A percentile compares a stretch with the other conserved stretches of the same genome.
Evolutionary conservation across 2,113 vertebrate species (phyloP).

Genomic region (Apeltes quadracus): DNA sequence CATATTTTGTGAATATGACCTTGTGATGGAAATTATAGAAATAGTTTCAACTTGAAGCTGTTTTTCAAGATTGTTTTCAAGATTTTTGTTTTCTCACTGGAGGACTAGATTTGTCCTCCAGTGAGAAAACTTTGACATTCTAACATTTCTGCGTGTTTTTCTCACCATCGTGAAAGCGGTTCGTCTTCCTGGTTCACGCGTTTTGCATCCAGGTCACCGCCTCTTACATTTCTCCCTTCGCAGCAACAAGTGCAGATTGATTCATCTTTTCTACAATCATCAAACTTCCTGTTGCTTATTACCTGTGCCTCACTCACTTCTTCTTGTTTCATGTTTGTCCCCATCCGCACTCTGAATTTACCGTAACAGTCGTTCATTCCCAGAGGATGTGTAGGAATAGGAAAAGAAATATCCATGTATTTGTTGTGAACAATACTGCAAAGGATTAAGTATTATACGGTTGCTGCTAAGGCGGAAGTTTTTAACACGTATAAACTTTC

Average conservation of each 20-base stretch:
- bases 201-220: slow-evolving; percentile 20
- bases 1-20: slow-evolving; percentile 34
- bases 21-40: slow-evolving; percentile 10
- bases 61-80: slow-evolving; percentile 21
- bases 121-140: slow-evolving; percentile 10
- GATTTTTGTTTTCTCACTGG: too few species aligned
- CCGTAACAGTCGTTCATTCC: not conserved
- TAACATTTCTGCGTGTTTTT: slow-evolving; percentile 16
- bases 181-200: slow-evolving; percentile 6
- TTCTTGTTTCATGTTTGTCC: slow-evolving; percentile 7
- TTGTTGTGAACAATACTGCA: not conserved
- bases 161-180: slow-evolving; percentile 16
- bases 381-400: not conserved
- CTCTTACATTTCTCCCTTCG: slow-evolving; percentile 43
- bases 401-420: not conserved
- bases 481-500: slow-evolving; percentile 27
- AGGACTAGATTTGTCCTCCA: slow-evolving; percentile 1
- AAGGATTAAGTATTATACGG: not conserved
- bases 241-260: slow-evolving; percentile 67
- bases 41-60: slow-evolving; percentile 13
- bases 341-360: slow-evolving; percentile 1
- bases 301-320: slow-evolving; percentile 27
- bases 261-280: slow-evolving; percentile 64
- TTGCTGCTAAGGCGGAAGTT: not conserved
- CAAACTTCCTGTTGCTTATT: slow-evolving; percentile 53